Evolutionary conservation across 2,113 vertebrate species (phyloP).

Genomic region (Calcarius ornatus): DNA sequence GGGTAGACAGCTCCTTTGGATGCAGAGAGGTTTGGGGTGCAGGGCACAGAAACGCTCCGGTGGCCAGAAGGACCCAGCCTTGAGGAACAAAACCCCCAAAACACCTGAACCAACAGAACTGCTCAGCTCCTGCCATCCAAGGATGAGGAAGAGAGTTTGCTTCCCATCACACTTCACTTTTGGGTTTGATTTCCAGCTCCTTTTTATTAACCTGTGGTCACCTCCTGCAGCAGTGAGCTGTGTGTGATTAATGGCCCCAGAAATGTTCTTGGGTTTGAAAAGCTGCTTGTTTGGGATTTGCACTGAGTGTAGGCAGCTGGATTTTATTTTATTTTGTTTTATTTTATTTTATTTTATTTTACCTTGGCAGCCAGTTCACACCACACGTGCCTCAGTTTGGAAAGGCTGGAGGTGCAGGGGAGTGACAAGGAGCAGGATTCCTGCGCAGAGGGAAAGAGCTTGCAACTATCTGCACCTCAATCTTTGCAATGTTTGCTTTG

Average conservation of each 20-base stretch:
- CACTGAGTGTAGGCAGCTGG: neutral
- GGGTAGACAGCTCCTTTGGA: neutral
- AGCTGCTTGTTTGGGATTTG: conserved; percentile 56
- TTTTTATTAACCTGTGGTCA: conserved; percentile 64
- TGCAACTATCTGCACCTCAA: neutral
- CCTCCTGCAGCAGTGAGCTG: conserved; percentile 10
- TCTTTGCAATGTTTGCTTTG: neutral
- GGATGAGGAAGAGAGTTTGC: neutral
- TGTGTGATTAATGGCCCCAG: conserved; percentile 65
- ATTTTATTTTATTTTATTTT: neutral
- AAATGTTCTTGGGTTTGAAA: conserved; percentile 57
- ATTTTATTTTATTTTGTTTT: neutral
- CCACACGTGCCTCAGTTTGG: conserved; percentile 19
- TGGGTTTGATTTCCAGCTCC: neutral
- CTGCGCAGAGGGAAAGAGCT: neutral
- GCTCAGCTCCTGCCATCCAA: neutral
- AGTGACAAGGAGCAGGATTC: neutral
- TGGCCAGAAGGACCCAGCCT: neutral
- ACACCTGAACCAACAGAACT: neutral
- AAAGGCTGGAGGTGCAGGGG: neutral
- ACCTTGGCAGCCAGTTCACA: conserved; percentile 38
- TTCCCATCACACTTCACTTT: neutral
- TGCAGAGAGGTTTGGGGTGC: neutral
- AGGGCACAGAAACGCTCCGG: neutral
- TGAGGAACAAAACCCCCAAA: neutral